Conservation (phyloP, 2,113 vertebrate genomes). For the Apaloderma vittatum region DNA sequence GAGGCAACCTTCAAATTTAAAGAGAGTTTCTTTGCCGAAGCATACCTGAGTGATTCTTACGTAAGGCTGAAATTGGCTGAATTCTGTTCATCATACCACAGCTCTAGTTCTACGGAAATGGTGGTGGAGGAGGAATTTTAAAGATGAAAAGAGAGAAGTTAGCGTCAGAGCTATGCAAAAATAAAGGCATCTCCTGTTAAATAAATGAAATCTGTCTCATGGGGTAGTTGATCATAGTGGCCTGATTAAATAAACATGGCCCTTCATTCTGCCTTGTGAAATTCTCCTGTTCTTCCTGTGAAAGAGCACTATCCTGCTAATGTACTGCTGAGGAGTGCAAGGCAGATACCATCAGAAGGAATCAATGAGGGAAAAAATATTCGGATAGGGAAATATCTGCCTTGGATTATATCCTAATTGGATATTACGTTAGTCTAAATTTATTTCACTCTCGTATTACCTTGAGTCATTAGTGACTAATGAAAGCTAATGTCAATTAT, state of each 20-base stretch:
- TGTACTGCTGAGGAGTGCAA: not conserved
- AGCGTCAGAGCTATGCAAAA: not conserved
- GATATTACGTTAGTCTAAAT: constrained; percentile 35
- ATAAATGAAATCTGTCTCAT: not conserved
- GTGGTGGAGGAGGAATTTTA: not conserved
- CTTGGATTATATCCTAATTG: constrained; percentile 35
- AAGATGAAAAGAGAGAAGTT: not conserved
- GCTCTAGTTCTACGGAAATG: not conserved
- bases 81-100: not conserved
- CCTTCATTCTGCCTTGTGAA: not conserved
- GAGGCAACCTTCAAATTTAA: not conserved
- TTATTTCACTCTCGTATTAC: constrained; percentile 38
- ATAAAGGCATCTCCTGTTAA: not conserved
- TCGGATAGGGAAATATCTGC: constrained; percentile 27
- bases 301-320: not conserved
- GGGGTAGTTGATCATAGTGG: not conserved
- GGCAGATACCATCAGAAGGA: not conserved
- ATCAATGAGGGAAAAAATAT: constrained; percentile 34
- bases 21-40: not conserved
- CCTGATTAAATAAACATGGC: not conserved
- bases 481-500: constrained; percentile 54
- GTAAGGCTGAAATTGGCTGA: not conserved
- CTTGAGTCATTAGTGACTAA: constrained; percentile 46
- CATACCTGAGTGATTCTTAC: not conserved
- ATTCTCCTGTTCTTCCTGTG: not conserved